Evolutionary conservation across 2,113 vertebrate genomes (phyloP), one percentile per base, ranked within the genome.

Genomic region (Procavia capensis): DNA sequence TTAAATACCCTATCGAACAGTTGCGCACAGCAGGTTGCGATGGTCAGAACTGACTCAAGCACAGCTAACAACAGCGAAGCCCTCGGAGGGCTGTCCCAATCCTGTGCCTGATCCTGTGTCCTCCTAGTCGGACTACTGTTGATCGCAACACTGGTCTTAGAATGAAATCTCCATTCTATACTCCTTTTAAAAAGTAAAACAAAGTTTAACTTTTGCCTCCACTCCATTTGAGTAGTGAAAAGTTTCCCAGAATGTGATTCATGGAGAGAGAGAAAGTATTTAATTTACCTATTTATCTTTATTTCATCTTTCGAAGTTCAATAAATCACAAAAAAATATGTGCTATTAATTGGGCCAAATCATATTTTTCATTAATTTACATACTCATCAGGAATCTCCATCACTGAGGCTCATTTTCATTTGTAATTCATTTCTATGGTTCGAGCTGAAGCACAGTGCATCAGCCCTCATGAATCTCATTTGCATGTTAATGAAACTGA

Each of bases 381-480:
- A 94, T 92, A 96, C 94, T 96, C 94, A 93, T 96, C 93, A 90
- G 59, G 90, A 94, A 66, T 72, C 80, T 97, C 81, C 25, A 92
- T 94, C 59, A 95, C 79, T 95, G 22, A 93, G 64, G 2, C 54
- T 95, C 27, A 95, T 97, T 96, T 97, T 92, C 83, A 96, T 97
- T 97, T 94, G 96, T 96, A 97, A 96, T 96, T 91, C 80, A 5
- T 97, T 97, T 97, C 96, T 97, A 0, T 97, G 89, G 97, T 94
- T 97, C 91, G 96, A 94, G 88, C 95, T 96, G 92, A 84, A 96
- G 41, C 14, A 95, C 96, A 97, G 34, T 97, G n/a, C n/a, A 97
- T 95, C 88, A 97, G 54, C 75, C 88, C 95, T 96, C 96, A 96
- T 95, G 36, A 96, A 97, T 97, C 97, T 97, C 95, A 95, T 98